Conservation (phyloP, 2,113 vertebrate genomes). For the Drymodes brunneopygia region DNA sequence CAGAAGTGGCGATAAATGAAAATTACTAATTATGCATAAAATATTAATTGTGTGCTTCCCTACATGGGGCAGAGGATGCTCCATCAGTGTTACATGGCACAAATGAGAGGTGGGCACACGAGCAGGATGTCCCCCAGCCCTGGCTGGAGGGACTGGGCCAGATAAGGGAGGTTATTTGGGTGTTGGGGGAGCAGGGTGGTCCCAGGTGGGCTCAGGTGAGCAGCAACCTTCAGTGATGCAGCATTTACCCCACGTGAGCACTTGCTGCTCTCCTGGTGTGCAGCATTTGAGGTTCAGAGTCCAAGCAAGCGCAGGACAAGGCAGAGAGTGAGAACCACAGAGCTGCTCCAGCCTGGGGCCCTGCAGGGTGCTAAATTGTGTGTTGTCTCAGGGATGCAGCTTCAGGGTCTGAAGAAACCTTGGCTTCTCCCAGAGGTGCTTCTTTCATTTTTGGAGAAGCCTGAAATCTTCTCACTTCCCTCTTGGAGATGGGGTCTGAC, state of each 20-base stretch:
- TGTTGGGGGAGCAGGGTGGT: background rate
- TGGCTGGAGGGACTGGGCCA: background rate
- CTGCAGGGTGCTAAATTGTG: background rate
- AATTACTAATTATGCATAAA: background rate
- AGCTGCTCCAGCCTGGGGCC: background rate
- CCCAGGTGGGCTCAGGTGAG: background rate
- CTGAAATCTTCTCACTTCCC: background rate
- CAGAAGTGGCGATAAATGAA: accelerated
- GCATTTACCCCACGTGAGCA: background rate
- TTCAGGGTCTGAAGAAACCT: background rate
- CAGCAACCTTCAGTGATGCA: accelerated
- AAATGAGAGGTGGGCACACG: background rate
- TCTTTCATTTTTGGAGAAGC: background rate
- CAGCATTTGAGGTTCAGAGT: background rate
- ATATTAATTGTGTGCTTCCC: background rate
- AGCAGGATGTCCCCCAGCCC: background rate
- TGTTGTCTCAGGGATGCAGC: background rate
- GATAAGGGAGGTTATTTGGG: background rate
- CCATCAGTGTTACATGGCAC: background rate
- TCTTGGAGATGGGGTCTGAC: accelerated
- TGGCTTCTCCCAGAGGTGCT: background rate
- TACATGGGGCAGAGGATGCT: accelerated
- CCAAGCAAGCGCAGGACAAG: background rate
- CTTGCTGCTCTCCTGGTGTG: background rate
- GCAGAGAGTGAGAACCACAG: background rate